phyloP scores from a whole-genome alignment of 64 coral and sea anemone genomes.

The Actinia tenebrosa region DNA sequence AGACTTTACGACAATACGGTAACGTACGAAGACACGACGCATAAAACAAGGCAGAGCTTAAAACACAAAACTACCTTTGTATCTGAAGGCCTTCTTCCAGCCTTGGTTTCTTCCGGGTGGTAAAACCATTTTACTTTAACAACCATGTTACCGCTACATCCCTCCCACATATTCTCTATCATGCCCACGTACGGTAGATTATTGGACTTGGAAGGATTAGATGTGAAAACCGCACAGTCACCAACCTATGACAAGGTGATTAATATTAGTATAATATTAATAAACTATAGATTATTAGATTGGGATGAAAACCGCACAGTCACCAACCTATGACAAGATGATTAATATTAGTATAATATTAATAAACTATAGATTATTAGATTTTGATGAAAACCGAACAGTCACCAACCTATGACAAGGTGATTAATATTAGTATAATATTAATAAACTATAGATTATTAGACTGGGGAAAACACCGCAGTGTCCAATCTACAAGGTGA shows the following conservation, averaged over 20 bases:
- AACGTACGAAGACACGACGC: neutral
- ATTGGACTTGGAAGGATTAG: constrained; percentile 86
- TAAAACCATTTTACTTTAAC: constrained; percentile 98
- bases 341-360: constrained; percentile 24
- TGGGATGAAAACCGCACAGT: constrained; percentile 89
- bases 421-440: constrained; percentile 23
- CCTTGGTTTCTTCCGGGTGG: constrained; percentile 97
- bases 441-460: constrained; percentile 59
- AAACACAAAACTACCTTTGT: constrained; percentile 56
- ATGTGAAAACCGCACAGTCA: constrained; percentile 95
- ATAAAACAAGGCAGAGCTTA: neutral
- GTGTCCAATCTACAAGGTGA: constrained; percentile 72
- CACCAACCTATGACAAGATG: constrained; percentile 61
- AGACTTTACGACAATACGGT: too few relatives aligned
- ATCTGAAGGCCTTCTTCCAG: constrained; percentile 78
- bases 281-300: constrained; percentile 63
- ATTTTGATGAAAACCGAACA: constrained; percentile 82
- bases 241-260: constrained; percentile 57
- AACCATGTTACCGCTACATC: constrained; percentile 78
- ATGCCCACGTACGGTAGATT: constrained; percentile 96
- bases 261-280: constrained; percentile 23
- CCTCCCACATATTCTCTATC: constrained; percentile 98
- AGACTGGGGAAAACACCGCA: constrained; percentile 73
- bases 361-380: constrained; percentile 57
- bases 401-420: constrained; percentile 69